Percentiles rank a stretch among this genome's conserved stretches.
These are phyloP conservation scores for Cetoscarus ocellatus DNA, from an alignment of 2,797 vertebrate species.

Conservation along the genomic window DNA sequence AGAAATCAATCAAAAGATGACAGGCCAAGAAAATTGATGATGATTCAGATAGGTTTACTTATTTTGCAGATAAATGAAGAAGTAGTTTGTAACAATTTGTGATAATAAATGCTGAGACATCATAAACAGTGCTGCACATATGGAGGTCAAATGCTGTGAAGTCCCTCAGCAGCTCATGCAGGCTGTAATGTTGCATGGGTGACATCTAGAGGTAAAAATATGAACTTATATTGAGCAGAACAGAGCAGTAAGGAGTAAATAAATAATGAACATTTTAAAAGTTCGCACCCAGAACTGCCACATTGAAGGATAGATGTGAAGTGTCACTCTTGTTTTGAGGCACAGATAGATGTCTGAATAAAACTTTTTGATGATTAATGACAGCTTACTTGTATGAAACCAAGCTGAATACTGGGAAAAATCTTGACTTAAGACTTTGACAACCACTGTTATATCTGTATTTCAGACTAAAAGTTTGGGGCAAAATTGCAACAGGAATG, in stretches of 20 bases:
- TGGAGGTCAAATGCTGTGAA: background rate
- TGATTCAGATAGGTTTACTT: background rate
- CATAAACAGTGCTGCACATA: background rate
- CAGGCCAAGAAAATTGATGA: conserved; percentile 25
- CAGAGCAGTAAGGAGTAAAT: background rate
- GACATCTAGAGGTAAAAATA: conserved; percentile 72
- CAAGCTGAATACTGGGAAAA: too few relatives aligned
- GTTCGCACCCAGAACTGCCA: too few relatives aligned
- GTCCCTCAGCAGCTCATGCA: background rate
- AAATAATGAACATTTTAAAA: too few relatives aligned
- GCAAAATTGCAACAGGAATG: too few relatives aligned
- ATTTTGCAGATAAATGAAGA: conserved; percentile 5
- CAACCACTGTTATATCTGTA: too few relatives aligned
- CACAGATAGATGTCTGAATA: too few relatives aligned
- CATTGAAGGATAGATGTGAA: too few relatives aligned
- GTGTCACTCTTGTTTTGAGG: too few relatives aligned
- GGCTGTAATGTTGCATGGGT: conserved; percentile 40
- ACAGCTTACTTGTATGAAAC: too few relatives aligned
- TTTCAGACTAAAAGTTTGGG: too few relatives aligned
- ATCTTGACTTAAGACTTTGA: too few relatives aligned
- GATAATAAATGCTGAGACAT: background rate
- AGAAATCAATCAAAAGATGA: conserved; percentile 52
- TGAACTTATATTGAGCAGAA: conserved; percentile 1
- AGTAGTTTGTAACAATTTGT: background rate
- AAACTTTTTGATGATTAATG: too few relatives aligned